Conservation (phyloP, 2,797 vertebrate species). For the Eulemur albifrons region DNA sequence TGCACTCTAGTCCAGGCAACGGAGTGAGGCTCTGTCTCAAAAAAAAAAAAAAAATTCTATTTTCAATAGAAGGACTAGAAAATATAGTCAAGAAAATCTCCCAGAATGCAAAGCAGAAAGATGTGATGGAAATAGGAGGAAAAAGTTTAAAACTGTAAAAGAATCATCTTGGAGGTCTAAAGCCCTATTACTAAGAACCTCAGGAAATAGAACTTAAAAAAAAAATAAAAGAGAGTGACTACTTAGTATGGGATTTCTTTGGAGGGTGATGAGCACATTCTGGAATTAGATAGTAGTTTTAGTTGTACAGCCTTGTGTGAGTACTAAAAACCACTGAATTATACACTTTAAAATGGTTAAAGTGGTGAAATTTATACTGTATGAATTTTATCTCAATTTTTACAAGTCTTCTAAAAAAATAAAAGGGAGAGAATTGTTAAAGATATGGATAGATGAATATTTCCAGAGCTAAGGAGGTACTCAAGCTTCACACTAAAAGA, state of each 20-base stretch:
- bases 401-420: not conserved
- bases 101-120: not conserved
- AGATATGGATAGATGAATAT: not conserved
- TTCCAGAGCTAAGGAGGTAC: not conserved
- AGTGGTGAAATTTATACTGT: not conserved
- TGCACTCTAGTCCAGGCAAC: not conserved
- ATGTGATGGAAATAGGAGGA: not conserved
- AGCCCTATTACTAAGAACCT: not conserved
- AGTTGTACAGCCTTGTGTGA: not conserved
- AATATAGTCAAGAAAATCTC: not conserved
- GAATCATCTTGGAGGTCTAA: not conserved
- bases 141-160: not conserved
- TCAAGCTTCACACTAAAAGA: not conserved
- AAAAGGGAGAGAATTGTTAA: not conserved
- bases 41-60: not conserved
- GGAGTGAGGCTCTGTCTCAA: not conserved
- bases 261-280: not conserved
- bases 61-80: not conserved
- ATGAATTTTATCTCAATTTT: slow-evolving; percentile 4
- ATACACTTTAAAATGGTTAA: not conserved
- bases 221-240: not conserved
- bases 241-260: not conserved
- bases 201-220: not conserved
- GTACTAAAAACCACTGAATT: not conserved
- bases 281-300: not conserved